These are phyloP conservation scores for Leptoteleia sp. DNA, from an alignment of 1,140 invertebrate genomes.

Conservation along the genomic window DNA sequence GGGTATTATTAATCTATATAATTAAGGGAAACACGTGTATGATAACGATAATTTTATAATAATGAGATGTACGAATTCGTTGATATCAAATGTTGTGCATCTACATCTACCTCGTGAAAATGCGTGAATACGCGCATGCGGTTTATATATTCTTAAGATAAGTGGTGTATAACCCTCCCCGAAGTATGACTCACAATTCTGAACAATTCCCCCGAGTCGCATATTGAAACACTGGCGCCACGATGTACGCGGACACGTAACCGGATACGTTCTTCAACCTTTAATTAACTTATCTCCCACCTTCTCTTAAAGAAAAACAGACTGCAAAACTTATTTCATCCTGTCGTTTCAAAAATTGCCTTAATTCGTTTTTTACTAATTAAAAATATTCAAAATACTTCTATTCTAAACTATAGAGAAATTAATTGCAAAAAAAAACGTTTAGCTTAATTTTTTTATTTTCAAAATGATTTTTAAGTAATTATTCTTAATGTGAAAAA, in stretches of 20 bases:
- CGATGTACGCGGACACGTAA: slow-evolving; percentile 56
- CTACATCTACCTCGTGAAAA: slow-evolving; percentile 45
- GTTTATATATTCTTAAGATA: slow-evolving; percentile 58
- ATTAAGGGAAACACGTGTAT: slow-evolving; percentile 39
- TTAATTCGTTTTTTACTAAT: too few relatives aligned
- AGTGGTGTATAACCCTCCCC: slow-evolving; percentile 53
- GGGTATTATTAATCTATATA: too few relatives aligned
- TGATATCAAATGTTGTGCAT: slow-evolving; percentile 44
- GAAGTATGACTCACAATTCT: slow-evolving; percentile 60
- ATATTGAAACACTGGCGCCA: slow-evolving; percentile 41
- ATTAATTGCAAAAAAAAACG: too few relatives aligned
- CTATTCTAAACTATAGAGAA: too few relatives aligned
- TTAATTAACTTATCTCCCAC: slow-evolving; percentile 60
- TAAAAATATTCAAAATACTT: too few relatives aligned
- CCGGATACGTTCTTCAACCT: slow-evolving; percentile 42
- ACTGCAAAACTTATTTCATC: slow-evolving; percentile 12
- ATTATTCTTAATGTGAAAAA: too few relatives aligned
- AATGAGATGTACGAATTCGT: slow-evolving; percentile 37
- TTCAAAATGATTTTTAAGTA: too few relatives aligned
- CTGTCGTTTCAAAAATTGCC: too few relatives aligned
- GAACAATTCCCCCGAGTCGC: slow-evolving; percentile 56
- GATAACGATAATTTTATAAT: slow-evolving; percentile 50
- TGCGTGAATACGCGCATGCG: slow-evolving; percentile 52
- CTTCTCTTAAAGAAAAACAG: slow-evolving; percentile 36
- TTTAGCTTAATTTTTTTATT: too few relatives aligned